These are phyloP conservation scores for Narcine bancroftii DNA, from an alignment of 2,113 vertebrate species.

Conservation along the genomic window DNA sequence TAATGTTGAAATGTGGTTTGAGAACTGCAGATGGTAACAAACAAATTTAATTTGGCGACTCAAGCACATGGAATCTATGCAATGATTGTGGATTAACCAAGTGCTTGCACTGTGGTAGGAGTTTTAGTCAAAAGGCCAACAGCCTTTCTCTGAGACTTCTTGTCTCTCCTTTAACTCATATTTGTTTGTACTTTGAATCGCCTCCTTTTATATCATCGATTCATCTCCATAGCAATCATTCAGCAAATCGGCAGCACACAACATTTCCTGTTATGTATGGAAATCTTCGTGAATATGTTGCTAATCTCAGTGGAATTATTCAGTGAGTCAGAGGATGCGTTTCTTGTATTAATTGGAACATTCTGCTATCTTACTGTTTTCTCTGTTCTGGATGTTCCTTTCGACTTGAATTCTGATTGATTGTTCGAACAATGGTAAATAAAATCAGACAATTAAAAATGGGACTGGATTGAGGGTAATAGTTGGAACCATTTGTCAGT, in stretches of 20 bases:
- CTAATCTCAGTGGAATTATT: not conserved
- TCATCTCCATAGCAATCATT: conserved; percentile 26
- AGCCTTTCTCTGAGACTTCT: not conserved
- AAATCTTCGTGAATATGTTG: not conserved
- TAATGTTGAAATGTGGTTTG: not conserved
- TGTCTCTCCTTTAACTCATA: not conserved
- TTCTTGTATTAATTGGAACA: not conserved
- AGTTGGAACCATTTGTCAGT: not conserved
- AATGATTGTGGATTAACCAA: conserved; percentile 13
- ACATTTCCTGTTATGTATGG: not conserved
- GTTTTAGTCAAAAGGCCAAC: not conserved
- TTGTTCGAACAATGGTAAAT: not conserved
- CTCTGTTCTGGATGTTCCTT: not conserved
- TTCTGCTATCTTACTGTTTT: not conserved
- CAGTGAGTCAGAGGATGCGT: not conserved
- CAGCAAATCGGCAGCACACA: not conserved
- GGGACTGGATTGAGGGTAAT: not conserved
- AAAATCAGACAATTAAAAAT: not conserved
- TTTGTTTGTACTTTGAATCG: not conserved
- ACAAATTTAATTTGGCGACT: not conserved
- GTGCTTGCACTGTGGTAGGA: not conserved
- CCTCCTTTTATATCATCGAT: not conserved
- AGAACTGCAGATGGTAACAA: not conserved
- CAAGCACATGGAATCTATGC: not conserved
- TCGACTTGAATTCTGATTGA: not conserved